Evolutionary conservation across 2,797 vertebrate species (phyloP).

Genomic region (Hydrocynus forskahlii): DNA sequence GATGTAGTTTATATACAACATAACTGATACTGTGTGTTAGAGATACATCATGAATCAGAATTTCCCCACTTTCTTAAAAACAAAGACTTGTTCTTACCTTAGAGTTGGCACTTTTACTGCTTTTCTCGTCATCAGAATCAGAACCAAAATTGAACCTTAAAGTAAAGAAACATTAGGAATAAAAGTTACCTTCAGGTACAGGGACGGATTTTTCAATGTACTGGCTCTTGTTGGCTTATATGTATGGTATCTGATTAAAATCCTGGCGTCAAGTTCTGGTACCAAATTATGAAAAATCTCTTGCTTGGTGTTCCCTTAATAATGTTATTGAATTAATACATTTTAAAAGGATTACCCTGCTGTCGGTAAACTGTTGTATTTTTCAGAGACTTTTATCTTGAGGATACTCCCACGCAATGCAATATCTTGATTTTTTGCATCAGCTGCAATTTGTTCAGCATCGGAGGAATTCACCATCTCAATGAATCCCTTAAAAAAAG

Average conservation of each 20-base stretch:
- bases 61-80: background rate
- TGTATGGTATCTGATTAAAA: background rate
- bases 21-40: background rate
- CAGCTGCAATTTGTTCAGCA: slow-evolving; percentile 54
- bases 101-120: background rate
- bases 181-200: background rate
- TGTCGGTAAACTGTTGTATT: slow-evolving; percentile 56
- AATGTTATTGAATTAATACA: background rate
- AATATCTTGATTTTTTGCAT: slow-evolving; percentile 42
- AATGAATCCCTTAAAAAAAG: slow-evolving; percentile 67
- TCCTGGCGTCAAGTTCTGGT: background rate
- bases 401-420: slow-evolving; percentile 43
- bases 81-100: background rate
- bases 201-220: background rate
- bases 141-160: slow-evolving; percentile 4
- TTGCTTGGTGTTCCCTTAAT: background rate
- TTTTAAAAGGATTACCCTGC: slow-evolving; percentile 52
- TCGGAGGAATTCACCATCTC: slow-evolving; percentile 67
- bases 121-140: slow-evolving; percentile 23
- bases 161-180: background rate
- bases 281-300: background rate
- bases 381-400: slow-evolving; percentile 54
- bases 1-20: too few relatives aligned
- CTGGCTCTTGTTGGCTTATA: too few relatives aligned
- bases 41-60: background rate